Evolutionary conservation across 1,140 invertebrate genomes (phyloP), one percentile per base, ranked within the genome.

Genomic region (Tachypleus tridentatus): DNA sequence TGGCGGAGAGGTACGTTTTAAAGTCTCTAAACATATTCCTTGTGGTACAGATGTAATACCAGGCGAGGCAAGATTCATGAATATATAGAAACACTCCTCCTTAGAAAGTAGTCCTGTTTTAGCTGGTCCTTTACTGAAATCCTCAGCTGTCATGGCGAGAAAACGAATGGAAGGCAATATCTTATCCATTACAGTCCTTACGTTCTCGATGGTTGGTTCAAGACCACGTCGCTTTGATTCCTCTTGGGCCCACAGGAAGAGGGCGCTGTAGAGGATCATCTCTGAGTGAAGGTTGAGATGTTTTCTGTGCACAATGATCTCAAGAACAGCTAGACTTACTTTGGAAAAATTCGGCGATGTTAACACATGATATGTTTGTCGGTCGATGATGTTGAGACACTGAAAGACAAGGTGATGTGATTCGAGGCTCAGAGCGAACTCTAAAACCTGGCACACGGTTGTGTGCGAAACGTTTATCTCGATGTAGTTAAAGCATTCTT

Each of bases 281-380:
- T 74, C 73, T 3, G 72, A 72, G 61, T 73, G 71, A 9, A 74
- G 56, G 62, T 73, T 74, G 53, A 74, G 60, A 64, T 74, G 72
- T 6, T 57, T 57, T 7, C 73, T 60, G n/a, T 64, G 59, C 8
- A 69, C 71, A 48, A 74, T 65, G 4, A 71, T 72, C 56, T 74
- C 73, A 6, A 73, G 61, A 5, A 71, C 73, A 29, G 65, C 61
- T 52, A 67, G 57, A 60, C 70, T 68, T 49, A 68, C 62, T 58
- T 64, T 62, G 9, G 57, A n/a, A 10, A 63, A 70, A 64, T 8
- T 58, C 10, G 64, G 62, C 2, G 68, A 63, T 3, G 71, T 73
- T 5, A 74, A 68, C 3, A 74, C 73, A 47, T 73, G 71, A 63
- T 72, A 72, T 4, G 72, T 73, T 65, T 74, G 73, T 29, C 73